Evolutionary conservation across 2,113 vertebrate species (phyloP).

Genomic region (Callorhinus ursinus): DNA sequence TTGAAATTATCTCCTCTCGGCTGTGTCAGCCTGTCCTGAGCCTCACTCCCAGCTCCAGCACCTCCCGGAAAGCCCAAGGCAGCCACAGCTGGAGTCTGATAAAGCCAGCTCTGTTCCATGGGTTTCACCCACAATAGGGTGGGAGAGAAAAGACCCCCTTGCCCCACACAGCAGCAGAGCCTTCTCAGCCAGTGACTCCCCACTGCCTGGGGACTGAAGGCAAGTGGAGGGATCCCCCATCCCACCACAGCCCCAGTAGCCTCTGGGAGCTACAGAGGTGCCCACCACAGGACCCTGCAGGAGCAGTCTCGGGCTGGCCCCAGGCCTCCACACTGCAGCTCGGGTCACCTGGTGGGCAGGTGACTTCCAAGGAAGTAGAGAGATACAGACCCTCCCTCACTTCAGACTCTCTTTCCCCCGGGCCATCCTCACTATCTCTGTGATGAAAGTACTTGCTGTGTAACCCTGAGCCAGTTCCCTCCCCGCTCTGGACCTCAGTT

Average conservation of each 20-base stretch:
- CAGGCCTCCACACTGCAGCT: neutral
- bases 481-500: neutral
- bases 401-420: neutral
- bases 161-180: neutral
- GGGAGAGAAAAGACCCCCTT: neutral
- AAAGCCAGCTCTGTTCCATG: neutral
- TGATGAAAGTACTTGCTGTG: slow-evolving; percentile 5
- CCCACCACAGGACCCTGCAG: neutral
- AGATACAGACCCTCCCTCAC: neutral
- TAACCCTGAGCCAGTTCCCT: neutral
- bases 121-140: neutral
- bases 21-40: slow-evolving; percentile 82
- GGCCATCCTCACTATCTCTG: neutral
- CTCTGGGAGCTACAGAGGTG: neutral
- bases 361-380: neutral
- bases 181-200: neutral
- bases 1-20: slow-evolving; percentile 82
- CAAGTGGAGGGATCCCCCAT: neutral
- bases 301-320: neutral
- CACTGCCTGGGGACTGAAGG: neutral
- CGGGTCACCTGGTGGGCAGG: neutral
- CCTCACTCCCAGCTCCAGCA: slow-evolving; percentile 48
- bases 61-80: slow-evolving; percentile 70
- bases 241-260: neutral
- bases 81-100: slow-evolving; percentile 73